phyloP scores from a whole-genome alignment of 2,113 vertebrate genomes.

The Kryptolebias marmoratus region DNA sequence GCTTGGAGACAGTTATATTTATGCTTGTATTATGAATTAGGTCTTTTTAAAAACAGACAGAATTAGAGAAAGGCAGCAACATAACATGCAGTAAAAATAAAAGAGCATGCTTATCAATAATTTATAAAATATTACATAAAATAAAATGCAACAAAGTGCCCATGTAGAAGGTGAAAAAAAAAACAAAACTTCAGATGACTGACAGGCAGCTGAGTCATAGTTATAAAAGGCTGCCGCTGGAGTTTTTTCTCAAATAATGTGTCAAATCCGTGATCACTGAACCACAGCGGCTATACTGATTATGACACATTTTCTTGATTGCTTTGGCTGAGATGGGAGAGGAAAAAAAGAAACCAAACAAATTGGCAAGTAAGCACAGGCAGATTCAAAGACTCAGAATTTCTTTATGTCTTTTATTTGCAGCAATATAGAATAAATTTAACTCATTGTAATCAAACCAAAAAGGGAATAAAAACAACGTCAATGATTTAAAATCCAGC shows the following conservation, averaged over 20 bases:
- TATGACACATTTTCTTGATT: constrained; percentile 53
- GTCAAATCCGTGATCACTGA: constrained; percentile 35
- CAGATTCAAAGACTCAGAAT: neutral
- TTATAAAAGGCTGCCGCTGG: constrained; percentile 8
- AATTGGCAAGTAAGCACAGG: neutral
- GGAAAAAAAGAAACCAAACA: too few species aligned
- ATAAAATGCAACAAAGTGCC: neutral
- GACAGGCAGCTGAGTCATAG: constrained; percentile 12
- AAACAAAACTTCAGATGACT: neutral
- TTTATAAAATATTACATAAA: neutral
- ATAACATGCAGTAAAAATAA: neutral
- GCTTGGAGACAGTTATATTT: neutral
- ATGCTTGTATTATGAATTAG: too few species aligned
- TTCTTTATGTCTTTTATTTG: too few species aligned
- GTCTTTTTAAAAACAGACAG: too few species aligned
- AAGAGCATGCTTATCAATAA: neutral
- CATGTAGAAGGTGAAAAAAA: neutral
- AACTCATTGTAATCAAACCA: neutral
- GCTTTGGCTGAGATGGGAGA: neutral
- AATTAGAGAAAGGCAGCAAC: neutral
- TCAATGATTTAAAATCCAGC: neutral
- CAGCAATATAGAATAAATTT: too few species aligned
- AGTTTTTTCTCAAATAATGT: constrained; percentile 30
- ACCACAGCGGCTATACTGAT: constrained; percentile 23
- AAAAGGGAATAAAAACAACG: neutral